Evolutionary conservation across 2,113 vertebrate species (phyloP), one percentile per base, ranked within the genome.

Genomic region (Blennius ocellaris): DNA sequence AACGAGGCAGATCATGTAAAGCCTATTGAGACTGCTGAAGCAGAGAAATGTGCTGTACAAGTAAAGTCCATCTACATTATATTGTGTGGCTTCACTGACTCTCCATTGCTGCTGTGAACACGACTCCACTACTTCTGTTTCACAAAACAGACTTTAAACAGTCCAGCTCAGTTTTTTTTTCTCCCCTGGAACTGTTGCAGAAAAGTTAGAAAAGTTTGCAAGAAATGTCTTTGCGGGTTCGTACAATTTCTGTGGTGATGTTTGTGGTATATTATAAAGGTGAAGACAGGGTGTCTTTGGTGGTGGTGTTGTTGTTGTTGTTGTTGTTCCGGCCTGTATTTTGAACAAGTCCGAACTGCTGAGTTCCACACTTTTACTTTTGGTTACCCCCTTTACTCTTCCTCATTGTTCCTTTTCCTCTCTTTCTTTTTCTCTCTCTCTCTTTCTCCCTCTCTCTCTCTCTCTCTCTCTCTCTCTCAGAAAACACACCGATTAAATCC

Each of bases 401-500:
- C 21, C 36, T 44, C 12, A 6, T 9, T 71, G 59, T 49, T 54
- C 41, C 52, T 52, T 43, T 38, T 73, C 49, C 15, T 11, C 38
- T 68, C 39, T 71, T 68, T 61, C n/a, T n/a, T n/a, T n/a, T n/a
- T n/a, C n/a, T n/a, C n/a, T 83, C 62, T 69, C 48, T 60, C 43
- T 69, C 51, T 83, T 59, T 69, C 48, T 60, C 44, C 66, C 51
- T 30, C 48, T 53, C n/a, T 41, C 8, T 3, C 53, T 16, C 36
- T 52, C n/a, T 48, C 8, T 44, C 45, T 69, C n/a, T 65, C 47
- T 83, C 62, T 69, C 48, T 57, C 44, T 66, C 51, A 60, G 73
- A 81, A 81, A 83, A 30, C 73, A 66, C 11, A 86, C 49, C 88
- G 89, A 90, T 92, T 90, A 90, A 90, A 90, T 89, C 81, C 87